Conservation (phyloP, 2,113 vertebrate species). For the Phyllopteryx taeniolatus region DNA sequence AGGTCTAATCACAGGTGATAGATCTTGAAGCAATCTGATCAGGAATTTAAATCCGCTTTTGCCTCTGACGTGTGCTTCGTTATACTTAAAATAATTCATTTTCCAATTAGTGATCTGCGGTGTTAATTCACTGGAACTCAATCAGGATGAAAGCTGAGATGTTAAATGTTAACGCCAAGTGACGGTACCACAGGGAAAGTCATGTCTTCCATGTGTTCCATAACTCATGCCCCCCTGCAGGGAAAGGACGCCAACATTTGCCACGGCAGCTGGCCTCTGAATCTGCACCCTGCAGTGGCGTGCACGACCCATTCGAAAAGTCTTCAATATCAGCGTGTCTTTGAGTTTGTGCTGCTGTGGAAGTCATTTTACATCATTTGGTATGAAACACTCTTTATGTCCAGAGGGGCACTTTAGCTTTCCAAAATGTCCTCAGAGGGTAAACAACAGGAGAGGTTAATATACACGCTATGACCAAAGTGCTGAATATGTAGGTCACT, state of each 20-base stretch:
- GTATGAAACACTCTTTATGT: background rate
- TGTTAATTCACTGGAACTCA: conserved; percentile 16
- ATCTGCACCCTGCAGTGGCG: conserved; percentile 29
- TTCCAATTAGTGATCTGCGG: conserved; percentile 14
- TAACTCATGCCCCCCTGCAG: conserved; percentile 43
- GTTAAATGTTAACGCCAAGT: conserved; percentile 25
- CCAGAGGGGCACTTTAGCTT: background rate
- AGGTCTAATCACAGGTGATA: conserved; percentile 22
- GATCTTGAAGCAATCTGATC: conserved; percentile 17
- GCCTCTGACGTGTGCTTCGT: conserved; percentile 7
- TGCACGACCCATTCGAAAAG: background rate
- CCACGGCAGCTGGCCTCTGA: conserved; percentile 55
- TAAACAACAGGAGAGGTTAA: background rate
- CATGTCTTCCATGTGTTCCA: no score
- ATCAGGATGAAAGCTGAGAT: conserved; percentile 20
- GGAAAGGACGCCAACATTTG: conserved; percentile 44
- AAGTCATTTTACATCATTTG: conserved; percentile 22
- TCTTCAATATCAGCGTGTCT: conserved; percentile 40
- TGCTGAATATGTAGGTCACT: conserved; percentile 2
- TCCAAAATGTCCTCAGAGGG: background rate
- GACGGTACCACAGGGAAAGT: conserved; percentile 40
- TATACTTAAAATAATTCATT: conserved; percentile 14
- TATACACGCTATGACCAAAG: background rate
- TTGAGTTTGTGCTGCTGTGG: conserved; percentile 25
- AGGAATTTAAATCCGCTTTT: conserved; percentile 9